Percentiles rank a stretch among this genome's conserved stretches.
Evolutionary conservation across 2,113 vertebrate genomes (phyloP).

Genomic region (Zapus hudsonius): DNA sequence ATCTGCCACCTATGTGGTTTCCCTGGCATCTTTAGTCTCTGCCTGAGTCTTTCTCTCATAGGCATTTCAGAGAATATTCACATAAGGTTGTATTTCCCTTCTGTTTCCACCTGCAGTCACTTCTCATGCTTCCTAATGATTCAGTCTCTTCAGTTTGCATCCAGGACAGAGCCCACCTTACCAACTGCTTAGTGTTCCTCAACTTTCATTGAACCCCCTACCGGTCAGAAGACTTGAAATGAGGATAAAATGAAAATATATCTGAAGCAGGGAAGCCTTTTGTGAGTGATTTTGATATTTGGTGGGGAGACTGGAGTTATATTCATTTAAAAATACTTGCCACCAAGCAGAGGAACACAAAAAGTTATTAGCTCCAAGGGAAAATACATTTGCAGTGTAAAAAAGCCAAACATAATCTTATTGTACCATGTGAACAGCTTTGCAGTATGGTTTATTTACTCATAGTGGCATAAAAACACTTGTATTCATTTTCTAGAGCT

Average conservation of each 20-base stretch:
- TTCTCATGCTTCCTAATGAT: neutral
- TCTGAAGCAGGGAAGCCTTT: neutral
- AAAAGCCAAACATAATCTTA: neutral
- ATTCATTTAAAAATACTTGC: conserved; percentile 21
- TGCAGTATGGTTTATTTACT: neutral
- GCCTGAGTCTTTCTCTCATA: neutral
- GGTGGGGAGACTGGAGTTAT: neutral
- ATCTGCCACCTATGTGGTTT: neutral
- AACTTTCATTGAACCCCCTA: neutral
- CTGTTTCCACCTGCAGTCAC: neutral
- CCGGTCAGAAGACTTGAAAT: neutral
- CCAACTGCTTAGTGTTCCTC: neutral
- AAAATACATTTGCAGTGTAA: neutral
- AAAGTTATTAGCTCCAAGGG: neutral
- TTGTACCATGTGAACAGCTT: neutral
- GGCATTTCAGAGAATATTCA: neutral
- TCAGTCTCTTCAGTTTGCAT: neutral
- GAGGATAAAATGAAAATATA: neutral
- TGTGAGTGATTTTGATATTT: neutral
- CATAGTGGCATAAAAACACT: neutral
- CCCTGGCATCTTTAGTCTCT: neutral
- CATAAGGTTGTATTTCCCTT: neutral
- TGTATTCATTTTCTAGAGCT: neutral
- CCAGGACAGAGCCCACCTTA: neutral
- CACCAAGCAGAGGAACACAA: conserved; percentile 9